Percentiles rank a stretch among this genome's conserved stretches.
Evolutionary conservation across 1,140 invertebrate genomes (phyloP).

Genomic region (Glossosoma conforme): DNA sequence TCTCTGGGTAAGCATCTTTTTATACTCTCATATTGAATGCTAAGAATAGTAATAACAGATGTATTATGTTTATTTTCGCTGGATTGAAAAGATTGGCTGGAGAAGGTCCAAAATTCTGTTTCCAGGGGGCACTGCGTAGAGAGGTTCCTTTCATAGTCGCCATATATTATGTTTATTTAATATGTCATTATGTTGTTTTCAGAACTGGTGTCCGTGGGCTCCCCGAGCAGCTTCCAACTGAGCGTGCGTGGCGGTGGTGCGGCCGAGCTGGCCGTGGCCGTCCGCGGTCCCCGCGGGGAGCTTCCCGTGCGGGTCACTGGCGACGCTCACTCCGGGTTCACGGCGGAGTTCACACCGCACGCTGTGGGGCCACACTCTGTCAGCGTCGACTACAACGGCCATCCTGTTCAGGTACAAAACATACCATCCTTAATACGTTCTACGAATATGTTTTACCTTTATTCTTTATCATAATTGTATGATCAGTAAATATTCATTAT

Average conservation of each 20-base stretch:
- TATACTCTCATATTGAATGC: no score
- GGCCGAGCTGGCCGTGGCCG: constrained; percentile 83
- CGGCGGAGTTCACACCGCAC: constrained; percentile 85
- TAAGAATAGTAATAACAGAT: no score
- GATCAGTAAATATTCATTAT: not conserved
- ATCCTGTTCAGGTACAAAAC: constrained; percentile 64
- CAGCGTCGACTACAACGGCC: constrained; percentile 86
- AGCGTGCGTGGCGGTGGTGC: constrained; percentile 79
- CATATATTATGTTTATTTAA: no score
- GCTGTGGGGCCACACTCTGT: constrained; percentile 88
- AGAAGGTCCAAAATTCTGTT: no score
- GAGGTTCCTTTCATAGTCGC: no score
- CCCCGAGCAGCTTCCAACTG: constrained; percentile 84
- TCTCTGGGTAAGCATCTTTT: no score
- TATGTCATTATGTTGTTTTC: no score
- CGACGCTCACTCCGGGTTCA: constrained; percentile 78
- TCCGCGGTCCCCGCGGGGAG: constrained; percentile 72
- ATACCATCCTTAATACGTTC: constrained; percentile 17
- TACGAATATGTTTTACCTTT: not conserved
- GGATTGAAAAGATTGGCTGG: no score
- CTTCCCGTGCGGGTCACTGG: constrained; percentile 87
- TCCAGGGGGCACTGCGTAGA: no score
- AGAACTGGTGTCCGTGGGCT: constrained; percentile 84
- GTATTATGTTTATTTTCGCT: no score
- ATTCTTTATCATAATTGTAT: not conserved